Percentiles rank a stretch among this genome's conserved stretches.
These are phyloP conservation scores for Xerus rutilus DNA, from an alignment of 2,797 vertebrate genomes.

Conservation along the genomic window DNA sequence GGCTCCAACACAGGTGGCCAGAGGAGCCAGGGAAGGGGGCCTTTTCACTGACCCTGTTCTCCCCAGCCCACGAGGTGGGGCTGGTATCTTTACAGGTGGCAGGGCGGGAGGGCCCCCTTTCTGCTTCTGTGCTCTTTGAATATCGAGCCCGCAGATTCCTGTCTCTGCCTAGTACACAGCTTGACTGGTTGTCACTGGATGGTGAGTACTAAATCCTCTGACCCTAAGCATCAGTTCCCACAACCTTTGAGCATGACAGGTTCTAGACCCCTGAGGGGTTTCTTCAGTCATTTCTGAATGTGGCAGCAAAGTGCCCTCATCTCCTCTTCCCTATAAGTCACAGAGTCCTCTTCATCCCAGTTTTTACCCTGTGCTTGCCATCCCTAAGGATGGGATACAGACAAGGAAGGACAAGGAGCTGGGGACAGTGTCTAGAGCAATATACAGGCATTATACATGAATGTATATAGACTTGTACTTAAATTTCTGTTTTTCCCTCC, in stretches of 20 bases:
- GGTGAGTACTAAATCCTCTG: constrained; percentile 87
- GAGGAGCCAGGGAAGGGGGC: neutral
- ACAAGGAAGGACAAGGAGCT: neutral
- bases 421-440: neutral
- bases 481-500: neutral
- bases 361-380: neutral
- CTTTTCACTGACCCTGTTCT: constrained; percentile 12
- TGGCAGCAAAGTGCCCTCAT: neutral
- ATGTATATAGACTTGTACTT: neutral
- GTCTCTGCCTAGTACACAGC: constrained; percentile 93
- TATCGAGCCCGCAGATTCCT: constrained; percentile 93
- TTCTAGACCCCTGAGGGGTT: neutral
- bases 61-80: constrained; percentile 93
- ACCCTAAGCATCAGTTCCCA: neutral
- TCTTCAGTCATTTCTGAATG: constrained; percentile 32
- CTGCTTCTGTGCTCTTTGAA: constrained; percentile 94
- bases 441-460: neutral
- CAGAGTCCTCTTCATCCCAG: neutral
- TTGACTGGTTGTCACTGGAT: constrained; percentile 95
- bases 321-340: constrained; percentile 1
- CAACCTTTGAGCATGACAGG: neutral
- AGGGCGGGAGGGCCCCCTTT: constrained; percentile 88
- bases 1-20: neutral
- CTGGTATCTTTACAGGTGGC: constrained; percentile 93
- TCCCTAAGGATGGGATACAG: neutral